Percentiles rank a stretch among this genome's conserved stretches.
These are phyloP conservation scores for Acanthosepion lycidas DNA, from an alignment of 2,888 invertebrate species.

Conservation along the genomic window DNA sequence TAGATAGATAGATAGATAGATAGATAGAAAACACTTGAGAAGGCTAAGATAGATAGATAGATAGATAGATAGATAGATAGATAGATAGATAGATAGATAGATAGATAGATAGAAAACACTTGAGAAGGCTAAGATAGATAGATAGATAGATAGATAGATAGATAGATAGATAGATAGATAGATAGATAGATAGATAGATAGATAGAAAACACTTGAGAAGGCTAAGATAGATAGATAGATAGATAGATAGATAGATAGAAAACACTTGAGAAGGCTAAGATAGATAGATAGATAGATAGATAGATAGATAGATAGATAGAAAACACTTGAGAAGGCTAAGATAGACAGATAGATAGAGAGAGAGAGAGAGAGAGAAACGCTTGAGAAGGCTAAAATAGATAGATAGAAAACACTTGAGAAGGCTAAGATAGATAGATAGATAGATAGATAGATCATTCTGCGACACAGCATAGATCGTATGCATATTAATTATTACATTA, in stretches of 20 bases:
- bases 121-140: no score
- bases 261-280: no score
- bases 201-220: not conserved
- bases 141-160: not conserved
- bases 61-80: not conserved
- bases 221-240: not conserved
- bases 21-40: not conserved
- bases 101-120: no score
- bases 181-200: no score
- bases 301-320: no score
- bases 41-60: no score
- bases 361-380: no score
- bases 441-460: not conserved
- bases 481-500: not conserved
- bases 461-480: not conserved
- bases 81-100: not conserved
- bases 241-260: not conserved
- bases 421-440: not conserved
- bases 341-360: no score
- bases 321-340: no score
- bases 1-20: not conserved
- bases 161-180: not conserved
- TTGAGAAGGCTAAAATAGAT: no score
- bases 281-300: not conserved
- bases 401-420: not conserved